Evolutionary conservation across 2,797 vertebrate genomes (phyloP), one percentile per base, ranked within the genome.

Genomic region (Selene dorsalis): DNA sequence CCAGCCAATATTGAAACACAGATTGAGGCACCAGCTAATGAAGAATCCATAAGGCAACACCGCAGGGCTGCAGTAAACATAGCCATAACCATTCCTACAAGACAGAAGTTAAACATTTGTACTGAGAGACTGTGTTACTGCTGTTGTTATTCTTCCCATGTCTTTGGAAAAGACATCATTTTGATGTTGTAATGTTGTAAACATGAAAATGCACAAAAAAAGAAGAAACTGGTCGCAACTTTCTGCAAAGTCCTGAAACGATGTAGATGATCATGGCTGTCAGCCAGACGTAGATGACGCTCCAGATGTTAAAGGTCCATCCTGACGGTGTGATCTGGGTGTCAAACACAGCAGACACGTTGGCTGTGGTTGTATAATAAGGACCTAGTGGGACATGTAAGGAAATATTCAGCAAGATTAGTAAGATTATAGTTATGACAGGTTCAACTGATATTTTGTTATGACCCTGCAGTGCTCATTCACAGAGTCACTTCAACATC

Each of bases 231-330:
- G 20, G 2, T 4, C 20, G 0, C 52, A 72, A 94, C 93, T 80
- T 93, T 92, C 93, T 91, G 71, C 84, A 92, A 35, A 94, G 85
- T n/a, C 90, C 83, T 0, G 74, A 1, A 6, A 93, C 39, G 22
- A 93, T 90, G 87, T 94, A 94, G 66, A 90, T 4, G 0, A 93
- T 30, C 90, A 92, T 92, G 4, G 68, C 22, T 1, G 80, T 87
- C 53, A 94, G 81, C 92, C 92, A 94, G 68, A 87, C 8, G 30
- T 94, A 95, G 80, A 95, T 95, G 63, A 94, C 38, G 0, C 69
- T 85, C 94, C 94, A 95, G 76, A 95, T 94, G 77, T 71, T 88
- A 45, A 94, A 95, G 48, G 94, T 94, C 94, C 94, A 94, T 61
- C 92, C 93, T 41, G 92, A 90, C 4, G 94, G 94, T 0, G 94